Evolutionary conservation across 2,888 invertebrate species (phyloP).

Genomic region (Pediacus dermestoides): DNA sequence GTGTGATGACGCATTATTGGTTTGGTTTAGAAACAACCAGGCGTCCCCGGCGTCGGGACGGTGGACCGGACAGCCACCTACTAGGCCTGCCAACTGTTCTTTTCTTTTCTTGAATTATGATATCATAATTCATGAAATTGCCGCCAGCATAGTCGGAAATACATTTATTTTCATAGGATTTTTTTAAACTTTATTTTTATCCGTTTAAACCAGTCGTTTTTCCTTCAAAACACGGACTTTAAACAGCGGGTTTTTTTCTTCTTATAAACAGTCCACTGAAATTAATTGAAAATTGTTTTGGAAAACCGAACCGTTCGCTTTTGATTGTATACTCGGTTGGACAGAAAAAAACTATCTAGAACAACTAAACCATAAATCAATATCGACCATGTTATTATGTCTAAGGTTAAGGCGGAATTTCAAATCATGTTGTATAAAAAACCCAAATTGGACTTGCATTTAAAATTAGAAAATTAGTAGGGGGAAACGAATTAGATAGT

Average conservation of each 20-base stretch:
- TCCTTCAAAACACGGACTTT: no score
- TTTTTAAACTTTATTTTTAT: slow-evolving; percentile 11
- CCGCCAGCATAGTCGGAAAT: slow-evolving; percentile 46
- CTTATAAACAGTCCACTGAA: slow-evolving; percentile 20
- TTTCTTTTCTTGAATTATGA: slow-evolving; percentile 49
- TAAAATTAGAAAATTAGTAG: slow-evolving; percentile 33
- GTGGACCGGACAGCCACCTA: slow-evolving; percentile 44
- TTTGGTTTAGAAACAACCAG: slow-evolving; percentile 1
- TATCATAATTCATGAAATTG: slow-evolving; percentile 48
- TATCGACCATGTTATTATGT: slow-evolving; percentile 30
- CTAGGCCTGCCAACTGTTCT: slow-evolving; percentile 46
- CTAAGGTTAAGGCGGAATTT: slow-evolving; percentile 24
- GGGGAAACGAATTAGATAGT: slow-evolving; percentile 25
- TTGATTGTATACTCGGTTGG: no score
- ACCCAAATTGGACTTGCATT: slow-evolving; percentile 31
- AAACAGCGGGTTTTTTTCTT: slow-evolving; percentile 15
- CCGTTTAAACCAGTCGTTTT: no score
- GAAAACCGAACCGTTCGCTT: slow-evolving; percentile 23
- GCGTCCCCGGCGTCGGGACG: slow-evolving; percentile 24
- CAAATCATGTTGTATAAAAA: slow-evolving; percentile 18
- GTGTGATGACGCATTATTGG: slow-evolving; percentile 12
- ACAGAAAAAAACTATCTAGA: slow-evolving; percentile 25
- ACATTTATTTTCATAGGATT: slow-evolving; percentile 39
- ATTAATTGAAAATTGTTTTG: no score
- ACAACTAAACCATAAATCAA: slow-evolving; percentile 31